Evolutionary conservation across 2,797 vertebrate genomes (phyloP).

Genomic region (Geotria australis): DNA sequence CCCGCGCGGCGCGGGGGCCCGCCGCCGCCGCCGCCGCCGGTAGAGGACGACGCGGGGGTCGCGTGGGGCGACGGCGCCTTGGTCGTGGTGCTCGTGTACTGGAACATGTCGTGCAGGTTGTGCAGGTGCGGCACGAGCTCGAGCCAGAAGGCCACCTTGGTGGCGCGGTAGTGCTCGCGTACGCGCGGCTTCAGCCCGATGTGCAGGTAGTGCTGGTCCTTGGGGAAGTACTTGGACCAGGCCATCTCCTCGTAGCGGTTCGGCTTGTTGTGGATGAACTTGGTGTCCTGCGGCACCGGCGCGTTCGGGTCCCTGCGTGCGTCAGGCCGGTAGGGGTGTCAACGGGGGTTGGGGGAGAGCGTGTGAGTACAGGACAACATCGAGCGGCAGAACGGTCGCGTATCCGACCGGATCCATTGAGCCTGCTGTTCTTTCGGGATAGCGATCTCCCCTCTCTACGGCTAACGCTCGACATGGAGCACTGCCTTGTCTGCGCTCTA

Average conservation of each 20-base stretch:
- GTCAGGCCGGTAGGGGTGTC: no score
- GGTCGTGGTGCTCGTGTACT: constrained; percentile 91
- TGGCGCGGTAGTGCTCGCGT: constrained; percentile 88
- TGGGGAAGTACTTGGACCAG: constrained; percentile 95
- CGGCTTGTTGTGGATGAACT: constrained; percentile 96
- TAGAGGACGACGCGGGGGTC: constrained; percentile 69
- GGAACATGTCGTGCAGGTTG: constrained; percentile 96
- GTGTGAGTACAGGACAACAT: no score
- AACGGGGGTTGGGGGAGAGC: no score
- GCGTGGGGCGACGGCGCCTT: constrained; percentile 80
- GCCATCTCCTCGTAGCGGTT: constrained; percentile 93
- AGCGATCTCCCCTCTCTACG: no score
- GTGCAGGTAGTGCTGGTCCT: constrained; percentile 82
- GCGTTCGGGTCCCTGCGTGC: constrained; percentile 67
- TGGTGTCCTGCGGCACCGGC: constrained; percentile 90
- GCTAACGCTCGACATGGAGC: no score
- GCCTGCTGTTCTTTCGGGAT: no score
- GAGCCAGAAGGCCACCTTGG: constrained; percentile 98
- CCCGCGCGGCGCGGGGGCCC: constrained; percentile 2
- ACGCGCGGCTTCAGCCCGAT: constrained; percentile 88
- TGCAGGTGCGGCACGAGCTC: constrained; percentile 90
- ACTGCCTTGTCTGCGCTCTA: no score
- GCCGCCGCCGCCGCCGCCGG: constrained; percentile 57
- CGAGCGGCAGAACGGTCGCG: no score
- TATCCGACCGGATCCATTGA: no score